Evolutionary conservation across 2,797 vertebrate genomes (phyloP), one percentile per base, ranked within the genome.

Genomic region (Pachyuromys duprasi): DNA sequence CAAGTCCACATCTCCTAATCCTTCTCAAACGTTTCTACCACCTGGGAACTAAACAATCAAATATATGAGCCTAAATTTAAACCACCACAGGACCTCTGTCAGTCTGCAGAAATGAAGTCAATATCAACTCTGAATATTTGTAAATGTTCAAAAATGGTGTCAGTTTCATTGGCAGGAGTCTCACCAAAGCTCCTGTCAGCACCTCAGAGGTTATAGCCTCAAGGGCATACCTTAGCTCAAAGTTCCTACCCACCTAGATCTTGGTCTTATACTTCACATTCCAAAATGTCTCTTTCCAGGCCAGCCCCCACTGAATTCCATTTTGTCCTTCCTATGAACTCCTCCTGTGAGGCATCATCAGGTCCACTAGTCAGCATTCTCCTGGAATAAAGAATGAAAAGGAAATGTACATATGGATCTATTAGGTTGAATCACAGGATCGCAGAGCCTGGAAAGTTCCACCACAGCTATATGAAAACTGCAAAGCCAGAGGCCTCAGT

Each of bases 71-170:
- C 72, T 75, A 6, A 24, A 83, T 65, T 63, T 31, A 45, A 83
- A 63, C 81, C 17, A 83, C 60, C 57, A 20, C 15, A 31, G 39
- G 69, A 33, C 42, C 13, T n/a, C 53, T 53, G 49, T 93, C 76
- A 31, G 5, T 28, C 70, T 94, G 0, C 5, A 86, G 49, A 89
- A 60, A 24, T 89, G 45, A 95, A 76, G 55, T 89, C 6, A 82
- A 62, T 82, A 78, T 92, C 62, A 90, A 63, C 57, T 75, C 91
- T 90, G 31, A 6, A 92, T 62, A 55, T 92, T 26, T 45, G 7
- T 79, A 86, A 78, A 78, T 78, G 22, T 90, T 88, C 2, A 39
- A 79, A 96, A 89, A 90, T 60, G 31, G 9, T 3, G 15, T 74
- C 75, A 89, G 8, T 39, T 5, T 83, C 75, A 1, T 70, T 55